These are phyloP conservation scores for Ormyrus nitidulus DNA, from an alignment of 2,888 invertebrate species.

Conservation along the genomic window DNA sequence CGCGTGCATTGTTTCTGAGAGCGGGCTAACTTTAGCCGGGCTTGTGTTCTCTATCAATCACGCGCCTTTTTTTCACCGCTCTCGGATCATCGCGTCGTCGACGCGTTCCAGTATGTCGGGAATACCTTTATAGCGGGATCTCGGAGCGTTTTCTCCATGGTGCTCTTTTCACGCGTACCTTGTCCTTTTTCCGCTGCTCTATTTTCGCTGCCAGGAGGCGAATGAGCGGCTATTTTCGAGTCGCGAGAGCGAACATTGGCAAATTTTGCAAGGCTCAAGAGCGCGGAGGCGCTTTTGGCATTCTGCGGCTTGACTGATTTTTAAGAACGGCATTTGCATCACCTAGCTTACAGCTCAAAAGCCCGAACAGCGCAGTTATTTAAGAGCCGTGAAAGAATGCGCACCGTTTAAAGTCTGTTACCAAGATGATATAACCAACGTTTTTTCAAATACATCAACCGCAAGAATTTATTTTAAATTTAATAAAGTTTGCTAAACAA, in stretches of 20 bases:
- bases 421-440: too few relatives aligned
- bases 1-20: slow-evolving; percentile 71
- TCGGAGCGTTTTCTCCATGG: slow-evolving; percentile 28
- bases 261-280: slow-evolving; percentile 32
- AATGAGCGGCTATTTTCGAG: slow-evolving; percentile 69
- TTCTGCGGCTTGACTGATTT: slow-evolving; percentile 35
- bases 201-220: slow-evolving; percentile 64
- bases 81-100: slow-evolving; percentile 40
- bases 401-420: too few relatives aligned
- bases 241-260: slow-evolving; percentile 61
- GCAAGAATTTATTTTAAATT: too few relatives aligned
- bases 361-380: too few relatives aligned
- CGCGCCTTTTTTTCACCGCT: slow-evolving; percentile 1
- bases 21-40: slow-evolving; percentile 71
- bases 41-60: slow-evolving; percentile 36
- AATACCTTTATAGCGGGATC: slow-evolving; percentile 58
- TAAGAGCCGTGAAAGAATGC: too few relatives aligned
- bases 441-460: too few relatives aligned
- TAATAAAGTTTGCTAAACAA: too few relatives aligned
- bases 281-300: slow-evolving; percentile 7
- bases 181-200: slow-evolving; percentile 61
- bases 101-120: slow-evolving; percentile 56
- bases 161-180: not conserved
- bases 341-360: too few relatives aligned
- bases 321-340: slow-evolving; percentile 17